Percentiles rank a stretch among this genome's conserved stretches.
Conservation (phyloP, 2,113 vertebrate species). For the Macaca nemestrina region DNA sequence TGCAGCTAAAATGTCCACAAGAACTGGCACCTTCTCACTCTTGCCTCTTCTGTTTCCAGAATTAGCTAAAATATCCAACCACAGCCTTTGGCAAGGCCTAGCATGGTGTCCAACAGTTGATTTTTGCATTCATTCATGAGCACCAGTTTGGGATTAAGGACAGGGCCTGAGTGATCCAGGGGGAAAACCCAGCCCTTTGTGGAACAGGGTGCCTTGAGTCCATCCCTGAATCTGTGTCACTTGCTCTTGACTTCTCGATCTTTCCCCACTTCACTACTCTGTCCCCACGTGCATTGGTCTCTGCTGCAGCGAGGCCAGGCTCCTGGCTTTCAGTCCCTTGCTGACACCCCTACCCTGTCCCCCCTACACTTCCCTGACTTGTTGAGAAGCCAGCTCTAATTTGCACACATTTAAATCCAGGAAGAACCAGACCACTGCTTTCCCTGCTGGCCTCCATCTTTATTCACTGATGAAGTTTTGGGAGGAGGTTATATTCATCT, state of each 20-base stretch:
- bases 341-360: neutral
- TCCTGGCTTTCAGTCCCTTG: neutral
- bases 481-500: neutral
- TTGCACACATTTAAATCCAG: neutral
- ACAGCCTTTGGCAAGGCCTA: neutral
- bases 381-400: neutral
- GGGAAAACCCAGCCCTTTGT: neutral
- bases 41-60: neutral
- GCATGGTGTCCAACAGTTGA: neutral
- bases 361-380: neutral
- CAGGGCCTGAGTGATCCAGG: too few species aligned
- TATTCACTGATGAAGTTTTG: neutral
- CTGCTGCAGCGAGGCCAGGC: neutral
- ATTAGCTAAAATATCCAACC: neutral
- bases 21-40: neutral
- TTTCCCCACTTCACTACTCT: neutral
- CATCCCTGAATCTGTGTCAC: neutral
- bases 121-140: neutral
- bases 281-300: neutral
- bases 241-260: neutral
- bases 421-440: neutral
- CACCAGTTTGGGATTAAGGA: neutral
- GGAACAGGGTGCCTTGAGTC: neutral
- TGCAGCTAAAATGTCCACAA: neutral
- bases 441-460: neutral